Conservation (phyloP, 2,113 vertebrate species). For the Microcebus lehilahytsara region DNA sequence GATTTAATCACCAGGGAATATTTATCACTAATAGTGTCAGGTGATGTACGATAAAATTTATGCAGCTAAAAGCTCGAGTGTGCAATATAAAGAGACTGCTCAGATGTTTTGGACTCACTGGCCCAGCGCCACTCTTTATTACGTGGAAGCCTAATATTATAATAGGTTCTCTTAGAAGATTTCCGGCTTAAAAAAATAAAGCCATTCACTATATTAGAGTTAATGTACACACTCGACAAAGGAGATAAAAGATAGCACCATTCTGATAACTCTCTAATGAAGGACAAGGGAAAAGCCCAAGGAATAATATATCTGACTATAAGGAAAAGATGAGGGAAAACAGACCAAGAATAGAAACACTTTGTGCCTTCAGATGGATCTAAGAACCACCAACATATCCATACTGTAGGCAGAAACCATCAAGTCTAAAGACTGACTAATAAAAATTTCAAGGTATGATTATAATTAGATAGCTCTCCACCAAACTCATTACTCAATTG, state of each 20-base stretch:
- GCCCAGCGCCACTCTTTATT: constrained; percentile 29
- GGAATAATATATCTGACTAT: constrained; percentile 19
- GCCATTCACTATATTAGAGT: constrained; percentile 7
- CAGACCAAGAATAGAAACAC: constrained; percentile 27
- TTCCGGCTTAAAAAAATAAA: constrained; percentile 47
- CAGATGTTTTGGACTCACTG: background rate
- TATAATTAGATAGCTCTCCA: constrained; percentile 64
- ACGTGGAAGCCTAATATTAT: constrained; percentile 15
- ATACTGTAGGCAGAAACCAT: constrained; percentile 28
- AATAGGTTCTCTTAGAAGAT: constrained; percentile 15
- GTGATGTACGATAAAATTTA: background rate
- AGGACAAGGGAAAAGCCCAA: background rate
- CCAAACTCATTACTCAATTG: constrained; percentile 47
- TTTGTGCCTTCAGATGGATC: constrained; percentile 29
- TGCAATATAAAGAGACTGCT: constrained; percentile 28
- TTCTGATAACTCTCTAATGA: constrained; percentile 34
- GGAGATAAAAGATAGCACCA: background rate
- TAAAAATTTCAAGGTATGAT: constrained; percentile 63
- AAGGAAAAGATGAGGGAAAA: constrained; percentile 37
- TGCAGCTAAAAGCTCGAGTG: constrained; percentile 14
- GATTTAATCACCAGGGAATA: constrained; percentile 44
- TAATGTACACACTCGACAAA: constrained; percentile 27
- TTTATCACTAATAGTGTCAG: constrained; percentile 55
- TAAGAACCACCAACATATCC: constrained; percentile 28
- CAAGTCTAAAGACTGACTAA: background rate